Percentiles rank a stretch among this genome's conserved stretches.
Evolutionary conservation across 1,140 invertebrate genomes (phyloP).

Genomic region (Bombus polaris): DNA sequence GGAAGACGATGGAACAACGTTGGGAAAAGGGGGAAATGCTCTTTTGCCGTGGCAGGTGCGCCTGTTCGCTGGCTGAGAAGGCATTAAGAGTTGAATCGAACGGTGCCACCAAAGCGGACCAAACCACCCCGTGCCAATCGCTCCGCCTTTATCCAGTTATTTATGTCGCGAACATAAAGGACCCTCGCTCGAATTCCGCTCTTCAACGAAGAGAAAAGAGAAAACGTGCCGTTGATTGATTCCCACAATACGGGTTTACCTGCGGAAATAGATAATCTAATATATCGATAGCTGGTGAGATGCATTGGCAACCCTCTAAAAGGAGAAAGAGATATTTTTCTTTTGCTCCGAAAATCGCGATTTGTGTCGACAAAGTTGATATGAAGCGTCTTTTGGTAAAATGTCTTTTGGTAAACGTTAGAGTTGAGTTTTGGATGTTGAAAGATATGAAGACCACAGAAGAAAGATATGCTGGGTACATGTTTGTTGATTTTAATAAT

Average conservation of each 20-base stretch:
- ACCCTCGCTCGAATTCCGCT: slow-evolving; percentile 52
- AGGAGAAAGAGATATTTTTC: no score
- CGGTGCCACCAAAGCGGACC: slow-evolving; percentile 50
- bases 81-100: slow-evolving; percentile 80
- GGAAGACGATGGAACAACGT: slow-evolving; percentile 24
- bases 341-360: no score
- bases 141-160: slow-evolving; percentile 75
- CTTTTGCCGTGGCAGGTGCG: slow-evolving; percentile 70
- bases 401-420: no score
- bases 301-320: neutral
- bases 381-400: no score
- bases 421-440: no score
- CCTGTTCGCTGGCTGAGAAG: slow-evolving; percentile 59
- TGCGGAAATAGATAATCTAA: slow-evolving; percentile 58
- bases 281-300: slow-evolving; percentile 54
- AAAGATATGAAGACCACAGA: no score
- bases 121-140: slow-evolving; percentile 60
- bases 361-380: no score
- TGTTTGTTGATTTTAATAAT: no score
- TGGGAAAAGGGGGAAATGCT: slow-evolving; percentile 41
- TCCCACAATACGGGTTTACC: slow-evolving; percentile 59
- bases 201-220: neutral
- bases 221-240: slow-evolving; percentile 67
- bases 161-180: slow-evolving; percentile 76
- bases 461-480: no score